phyloP scores from a whole-genome alignment of 2,888 invertebrate species.

The Drosophila quinaria region DNA sequence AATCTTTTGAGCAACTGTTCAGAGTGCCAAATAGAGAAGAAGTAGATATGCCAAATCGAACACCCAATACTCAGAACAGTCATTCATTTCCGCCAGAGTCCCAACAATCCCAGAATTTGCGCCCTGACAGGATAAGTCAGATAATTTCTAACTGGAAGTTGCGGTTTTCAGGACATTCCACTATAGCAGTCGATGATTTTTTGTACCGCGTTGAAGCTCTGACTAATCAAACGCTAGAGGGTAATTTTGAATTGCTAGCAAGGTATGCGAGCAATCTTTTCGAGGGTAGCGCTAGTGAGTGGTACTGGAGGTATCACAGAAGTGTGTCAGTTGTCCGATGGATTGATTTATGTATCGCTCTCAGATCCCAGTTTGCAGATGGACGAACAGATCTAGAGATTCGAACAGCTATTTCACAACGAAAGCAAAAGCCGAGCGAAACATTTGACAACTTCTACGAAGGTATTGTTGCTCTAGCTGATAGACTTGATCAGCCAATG shows the following conservation, averaged over 20 bases:
- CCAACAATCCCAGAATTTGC: neutral
- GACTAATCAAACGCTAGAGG: slow-evolving; percentile 13
- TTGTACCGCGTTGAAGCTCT: slow-evolving; percentile 22
- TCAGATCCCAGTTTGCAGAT: neutral
- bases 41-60: neutral
- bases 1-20: slow-evolving; percentile 4
- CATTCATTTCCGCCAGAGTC: neutral
- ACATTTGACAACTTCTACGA: no score
- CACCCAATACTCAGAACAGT: neutral
- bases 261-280: slow-evolving; percentile 16
- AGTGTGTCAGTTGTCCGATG: neutral
- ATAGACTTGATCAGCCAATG: no score
- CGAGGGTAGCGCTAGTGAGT: slow-evolving; percentile 15
- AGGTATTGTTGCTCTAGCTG: no score
- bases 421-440: neutral
- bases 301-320: slow-evolving; percentile 15
- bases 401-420: neutral
- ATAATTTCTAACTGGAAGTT: slow-evolving; percentile 8
- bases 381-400: neutral
- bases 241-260: slow-evolving; percentile 9
- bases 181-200: slow-evolving; percentile 20
- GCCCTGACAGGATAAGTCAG: neutral
- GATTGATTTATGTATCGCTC: slow-evolving; percentile 2
- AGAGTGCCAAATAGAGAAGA: neutral
- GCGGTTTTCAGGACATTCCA: slow-evolving; percentile 7